Evolutionary conservation across 2,888 invertebrate species (phyloP), one percentile per base, ranked within the genome.

Genomic region (Eurytoma californica): DNA sequence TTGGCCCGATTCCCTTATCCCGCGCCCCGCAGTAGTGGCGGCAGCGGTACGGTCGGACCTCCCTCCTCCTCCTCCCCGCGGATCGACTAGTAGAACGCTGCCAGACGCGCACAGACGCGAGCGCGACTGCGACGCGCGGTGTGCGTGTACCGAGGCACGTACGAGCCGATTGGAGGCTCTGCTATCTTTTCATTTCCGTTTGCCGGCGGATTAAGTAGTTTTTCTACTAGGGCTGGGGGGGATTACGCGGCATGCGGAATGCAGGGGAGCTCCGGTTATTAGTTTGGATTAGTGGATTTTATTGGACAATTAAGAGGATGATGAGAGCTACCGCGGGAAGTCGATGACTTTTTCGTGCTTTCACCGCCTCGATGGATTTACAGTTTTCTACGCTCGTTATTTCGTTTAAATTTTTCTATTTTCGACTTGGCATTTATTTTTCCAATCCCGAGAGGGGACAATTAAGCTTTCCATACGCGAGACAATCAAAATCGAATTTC

Each of bases 41-140:
- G 60, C 24, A 3, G 60, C 13, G 13, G 24, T 60, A 60, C 20
- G 20, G 60, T 60, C n/a, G 60, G n/a, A 20, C 61, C 24, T n/a
- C n/a, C 66, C 18, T 16, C 67, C 67, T 53, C 24, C 24, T n/a
- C 47, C 16, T 1, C 14, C 24, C 47, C 49, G 47, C 72, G 51
- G 14, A 47, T 60, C 16, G 14, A 47, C 60, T 16, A 70, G 72
- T 61, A 60, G 72, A 51, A 72, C 61, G 24, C 5, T 61, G 53
- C 53, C 61, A 70, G 69, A 60, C 69, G 81, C 82, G 81, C 69
- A 80, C 70, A 72, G 76, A 83, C 39, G 39, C 83, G 82, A 58
- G 66, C 65, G 66, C 28, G 55, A 63, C 76, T 63, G 9, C 61
- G 28, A 13, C 20, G 60, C 20, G 60, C 60, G 7, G 61, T 12